Base-by-base conservation (phyloP, 2,797 vertebrate species). In the Zonotrichia albicollis region DNA sequence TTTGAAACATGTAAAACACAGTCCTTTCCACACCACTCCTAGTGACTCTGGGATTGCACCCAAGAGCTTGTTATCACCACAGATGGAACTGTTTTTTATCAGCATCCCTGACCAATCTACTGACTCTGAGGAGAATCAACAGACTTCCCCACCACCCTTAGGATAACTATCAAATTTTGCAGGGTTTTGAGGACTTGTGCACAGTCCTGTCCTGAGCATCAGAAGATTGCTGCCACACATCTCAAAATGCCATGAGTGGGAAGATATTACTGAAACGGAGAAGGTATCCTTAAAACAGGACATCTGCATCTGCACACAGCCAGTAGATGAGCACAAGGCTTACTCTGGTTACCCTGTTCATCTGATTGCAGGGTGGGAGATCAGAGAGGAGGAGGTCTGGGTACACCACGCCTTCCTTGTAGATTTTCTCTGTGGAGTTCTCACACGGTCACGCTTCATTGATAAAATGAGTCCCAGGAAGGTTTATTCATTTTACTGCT, bases 401-500 rank as follows among this genome's bases (percentile, higher is more conserved):
- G 64, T 65, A 87, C n/a, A 17, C 46, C 53, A 46, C 8, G 6
- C 55, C 50, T 90, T 78, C 60, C 32, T 75, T 77, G 85, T 71
- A 48, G 77, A 61, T 96, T 92, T 84, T 71, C 87, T 93, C 93
- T 71, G 50, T 61, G 64, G 94, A 91, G 89, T 79, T 94, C 90
- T 84, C 84, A 50, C 62, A 45, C 14, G 77, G 88, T 93, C 94
- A 94, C 3, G 27, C 92, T 96, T 76, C 94, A 92, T 95, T 94
- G 95, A 96, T 84, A 87, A 96, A 96, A 97, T 86, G 85, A 94
- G 83, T 94, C 93, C 83, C 93, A 45, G 87, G 74, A 96, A 97
- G 91, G 80, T 94, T 96, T 96, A 94, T 94, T 96, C 89, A 82
- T 96, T 97, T 94, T 91, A 90, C 77, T 94, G 89, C 89, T 94